phyloP scores from a whole-genome alignment of 2,797 vertebrate genomes.

The Hyperoplus lanceolatus region DNA sequence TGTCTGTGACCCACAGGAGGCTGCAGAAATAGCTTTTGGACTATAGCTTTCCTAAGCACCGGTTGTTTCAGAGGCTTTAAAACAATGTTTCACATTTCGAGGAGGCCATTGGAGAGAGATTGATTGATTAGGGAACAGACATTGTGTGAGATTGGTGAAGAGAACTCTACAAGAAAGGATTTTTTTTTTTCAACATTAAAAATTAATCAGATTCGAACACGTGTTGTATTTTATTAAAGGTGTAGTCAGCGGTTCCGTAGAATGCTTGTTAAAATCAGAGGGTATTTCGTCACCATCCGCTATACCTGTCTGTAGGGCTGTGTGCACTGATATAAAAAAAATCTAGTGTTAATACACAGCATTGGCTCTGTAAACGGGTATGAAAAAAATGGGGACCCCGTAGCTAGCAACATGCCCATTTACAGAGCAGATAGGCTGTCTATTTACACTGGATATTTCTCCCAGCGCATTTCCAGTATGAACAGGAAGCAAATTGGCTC shows the following conservation, averaged over 20 bases:
- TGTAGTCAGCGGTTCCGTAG: no score
- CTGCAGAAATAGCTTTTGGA: constrained; percentile 16
- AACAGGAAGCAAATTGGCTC: no score
- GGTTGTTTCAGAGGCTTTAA: constrained; percentile 19
- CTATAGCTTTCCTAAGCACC: constrained; percentile 28
- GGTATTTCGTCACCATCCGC: no score
- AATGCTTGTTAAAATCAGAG: no score
- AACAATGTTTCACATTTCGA: constrained; percentile 32
- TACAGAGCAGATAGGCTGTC: no score
- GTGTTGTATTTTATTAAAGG: not conserved
- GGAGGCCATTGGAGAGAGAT: not conserved
- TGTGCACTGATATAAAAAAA: no score
- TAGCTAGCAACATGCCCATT: no score
- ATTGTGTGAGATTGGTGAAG: not conserved
- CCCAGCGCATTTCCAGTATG: not conserved
- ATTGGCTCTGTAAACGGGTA: no score
- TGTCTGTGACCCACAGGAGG: constrained; percentile 16
- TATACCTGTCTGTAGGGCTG: no score
- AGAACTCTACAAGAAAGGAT: not conserved
- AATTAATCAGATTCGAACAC: not conserved
- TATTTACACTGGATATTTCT: no score
- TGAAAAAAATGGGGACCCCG: no score
- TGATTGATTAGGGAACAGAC: not conserved
- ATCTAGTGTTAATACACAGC: no score
- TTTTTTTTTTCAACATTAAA: not conserved